Percentiles rank a stretch among this genome's conserved stretches.
phyloP scores from a whole-genome alignment of 2,888 invertebrate species.

The Ormyrus thymus region DNA sequence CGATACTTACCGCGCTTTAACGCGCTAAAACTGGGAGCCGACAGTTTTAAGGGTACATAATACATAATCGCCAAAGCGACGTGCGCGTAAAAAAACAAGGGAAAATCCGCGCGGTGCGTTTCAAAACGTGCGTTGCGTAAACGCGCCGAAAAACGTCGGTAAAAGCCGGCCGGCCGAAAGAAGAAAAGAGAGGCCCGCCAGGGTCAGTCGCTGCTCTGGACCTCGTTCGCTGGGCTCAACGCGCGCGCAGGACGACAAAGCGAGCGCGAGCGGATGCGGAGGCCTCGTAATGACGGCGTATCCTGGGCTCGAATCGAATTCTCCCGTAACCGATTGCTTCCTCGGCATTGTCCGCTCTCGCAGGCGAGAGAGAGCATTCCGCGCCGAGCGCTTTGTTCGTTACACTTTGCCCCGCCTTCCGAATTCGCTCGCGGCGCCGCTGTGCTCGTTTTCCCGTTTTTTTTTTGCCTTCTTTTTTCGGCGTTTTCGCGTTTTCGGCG shows the following conservation, averaged over 20 bases:
- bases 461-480: conserved; percentile 12
- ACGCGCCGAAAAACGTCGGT: too few species aligned
- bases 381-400: conserved; percentile 11
- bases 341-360: conserved; percentile 53
- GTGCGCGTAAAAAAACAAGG: too few species aligned
- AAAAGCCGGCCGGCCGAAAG: too few species aligned
- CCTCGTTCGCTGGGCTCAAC: too few species aligned
- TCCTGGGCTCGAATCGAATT: conserved; percentile 53
- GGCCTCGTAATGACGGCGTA: conserved; percentile 51
- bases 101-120: too few species aligned
- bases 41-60: too few species aligned
- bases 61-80: too few species aligned
- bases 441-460: conserved; percentile 7
- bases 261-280: conserved; percentile 36
- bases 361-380: not conserved
- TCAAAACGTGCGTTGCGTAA: too few species aligned
- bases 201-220: too few species aligned
- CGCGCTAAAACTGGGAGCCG: too few species aligned
- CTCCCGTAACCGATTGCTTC: conserved; percentile 58
- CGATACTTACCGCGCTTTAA: too few species aligned
- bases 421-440: conserved; percentile 9
- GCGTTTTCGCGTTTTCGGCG: not conserved
- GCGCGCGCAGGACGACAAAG: not conserved
- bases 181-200: too few species aligned
- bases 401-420: conserved; percentile 18